These are phyloP conservation scores for Takifugu rubripes DNA, from an alignment of 2,797 vertebrate genomes.

Conservation along the genomic window DNA sequence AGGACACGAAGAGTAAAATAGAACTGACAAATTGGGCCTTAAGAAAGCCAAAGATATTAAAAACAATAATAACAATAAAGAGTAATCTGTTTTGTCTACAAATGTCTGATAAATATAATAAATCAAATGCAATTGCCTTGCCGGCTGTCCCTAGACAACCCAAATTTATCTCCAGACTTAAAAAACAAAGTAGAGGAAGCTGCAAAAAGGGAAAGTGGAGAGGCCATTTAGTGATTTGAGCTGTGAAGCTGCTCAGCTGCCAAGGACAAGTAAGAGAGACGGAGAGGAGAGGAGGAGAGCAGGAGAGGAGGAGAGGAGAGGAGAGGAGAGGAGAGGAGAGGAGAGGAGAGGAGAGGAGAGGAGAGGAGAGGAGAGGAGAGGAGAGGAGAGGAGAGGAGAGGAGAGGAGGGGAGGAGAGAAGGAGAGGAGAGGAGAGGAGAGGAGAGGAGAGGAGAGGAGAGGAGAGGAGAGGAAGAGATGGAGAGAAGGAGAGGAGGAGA, in stretches of 20 bases:
- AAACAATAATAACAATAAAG: conserved; percentile 72
- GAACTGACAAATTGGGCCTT: conserved; percentile 45
- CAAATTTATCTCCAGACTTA: conserved; percentile 81
- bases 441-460: conserved; percentile 40
- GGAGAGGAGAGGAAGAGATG: no score
- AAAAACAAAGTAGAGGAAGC: conserved; percentile 65
- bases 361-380: no score
- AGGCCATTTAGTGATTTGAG: conserved; percentile 77
- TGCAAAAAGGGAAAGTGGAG: conserved; percentile 70
- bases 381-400: conserved; percentile 59
- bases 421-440: no score
- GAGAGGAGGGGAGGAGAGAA: no score
- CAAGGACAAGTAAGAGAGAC: conserved; percentile 81
- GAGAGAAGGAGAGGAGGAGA: conserved; percentile 44
- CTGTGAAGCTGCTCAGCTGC: conserved; percentile 75
- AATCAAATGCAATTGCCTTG: conserved; percentile 70
- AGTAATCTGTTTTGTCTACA: conserved; percentile 70
- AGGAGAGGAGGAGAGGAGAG: conserved; percentile 25
- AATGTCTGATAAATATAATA: conserved; percentile 70
- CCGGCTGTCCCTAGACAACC: conserved; percentile 66
- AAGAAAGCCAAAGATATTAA: conserved; percentile 46
- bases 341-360: no score
- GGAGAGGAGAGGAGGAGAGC: conserved; percentile 8
- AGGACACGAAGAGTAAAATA: conserved; percentile 43
- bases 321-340: conserved; percentile 54